Conservation (phyloP, 2,113 vertebrate species). For the Alouatta palliata region DNA sequence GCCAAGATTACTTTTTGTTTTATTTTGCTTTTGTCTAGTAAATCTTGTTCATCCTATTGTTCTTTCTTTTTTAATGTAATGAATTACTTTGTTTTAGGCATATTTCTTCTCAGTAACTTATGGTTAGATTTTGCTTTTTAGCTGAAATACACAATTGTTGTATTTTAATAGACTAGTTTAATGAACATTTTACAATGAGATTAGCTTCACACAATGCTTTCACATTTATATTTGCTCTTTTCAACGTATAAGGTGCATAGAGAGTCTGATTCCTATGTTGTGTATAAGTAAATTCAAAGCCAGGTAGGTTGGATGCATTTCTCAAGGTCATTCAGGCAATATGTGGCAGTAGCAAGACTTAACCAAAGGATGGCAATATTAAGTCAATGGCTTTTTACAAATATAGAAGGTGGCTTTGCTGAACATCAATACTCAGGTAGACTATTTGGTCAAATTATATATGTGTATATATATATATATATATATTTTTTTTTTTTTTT, state of each 20-base stretch:
- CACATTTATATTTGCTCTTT: neutral
- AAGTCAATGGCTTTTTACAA: neutral
- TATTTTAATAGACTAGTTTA: neutral
- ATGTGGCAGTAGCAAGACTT: neutral
- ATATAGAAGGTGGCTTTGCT: neutral
- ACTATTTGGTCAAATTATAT: neutral
- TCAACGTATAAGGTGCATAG: neutral
- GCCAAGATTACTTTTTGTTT: conserved; percentile 15
- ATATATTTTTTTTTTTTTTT: no score
- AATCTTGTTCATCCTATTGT: neutral
- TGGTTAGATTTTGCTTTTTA: neutral
- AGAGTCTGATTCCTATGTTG: neutral
- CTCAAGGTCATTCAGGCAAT: neutral
- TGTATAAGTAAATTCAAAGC: neutral
- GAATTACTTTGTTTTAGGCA: neutral
- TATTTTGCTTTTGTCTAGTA: conserved; percentile 14
- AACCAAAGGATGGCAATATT: neutral
- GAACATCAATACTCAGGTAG: neutral
- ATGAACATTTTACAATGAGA: neutral
- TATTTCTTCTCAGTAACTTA: neutral
- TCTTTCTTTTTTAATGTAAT: neutral
- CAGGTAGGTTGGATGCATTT: neutral
- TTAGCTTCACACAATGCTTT: neutral
- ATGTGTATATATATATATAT: no score
- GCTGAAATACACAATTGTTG: neutral